Conservation (phyloP, 2,888 invertebrate genomes). For the Coelogynopora nodosa region DNA sequence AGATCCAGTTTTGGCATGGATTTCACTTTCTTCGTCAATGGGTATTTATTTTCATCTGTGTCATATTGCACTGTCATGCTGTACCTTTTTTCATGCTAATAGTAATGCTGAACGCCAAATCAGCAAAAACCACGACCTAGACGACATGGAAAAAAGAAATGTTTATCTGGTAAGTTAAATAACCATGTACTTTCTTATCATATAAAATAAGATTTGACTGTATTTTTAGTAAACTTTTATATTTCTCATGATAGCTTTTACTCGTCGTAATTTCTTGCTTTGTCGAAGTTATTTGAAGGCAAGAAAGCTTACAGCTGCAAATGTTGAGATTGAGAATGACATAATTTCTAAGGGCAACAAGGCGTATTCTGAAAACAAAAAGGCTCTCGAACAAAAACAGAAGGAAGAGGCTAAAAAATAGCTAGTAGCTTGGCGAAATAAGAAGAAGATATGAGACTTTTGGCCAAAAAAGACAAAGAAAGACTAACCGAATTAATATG, state of each 20-base stretch:
- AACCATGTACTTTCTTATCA: too few species aligned
- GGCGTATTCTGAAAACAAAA: not conserved
- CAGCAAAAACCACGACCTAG: too few species aligned
- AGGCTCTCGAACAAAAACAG: not conserved
- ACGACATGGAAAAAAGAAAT: too few species aligned
- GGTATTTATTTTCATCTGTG: too few species aligned
- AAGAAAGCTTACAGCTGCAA: not conserved
- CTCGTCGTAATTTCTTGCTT: not conserved
- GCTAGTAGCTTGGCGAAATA: not conserved
- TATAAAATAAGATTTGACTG: too few species aligned
- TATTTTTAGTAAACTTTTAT: too few species aligned
- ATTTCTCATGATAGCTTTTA: not conserved
- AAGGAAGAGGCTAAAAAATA: not conserved
- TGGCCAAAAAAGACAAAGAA: not conserved
- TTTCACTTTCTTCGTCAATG: too few species aligned
- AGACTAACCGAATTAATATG: not conserved
- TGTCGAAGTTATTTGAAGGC: not conserved
- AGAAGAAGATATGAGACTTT: not conserved
- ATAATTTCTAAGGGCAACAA: not conserved
- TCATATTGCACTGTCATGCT: too few species aligned
- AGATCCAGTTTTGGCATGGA: too few species aligned
- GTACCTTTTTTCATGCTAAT: too few species aligned
- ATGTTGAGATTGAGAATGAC: not conserved
- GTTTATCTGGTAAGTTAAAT: too few species aligned
- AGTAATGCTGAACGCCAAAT: too few species aligned